Conservation (phyloP, 2,888 invertebrate genomes). For the Nymphalis c-album region DNA sequence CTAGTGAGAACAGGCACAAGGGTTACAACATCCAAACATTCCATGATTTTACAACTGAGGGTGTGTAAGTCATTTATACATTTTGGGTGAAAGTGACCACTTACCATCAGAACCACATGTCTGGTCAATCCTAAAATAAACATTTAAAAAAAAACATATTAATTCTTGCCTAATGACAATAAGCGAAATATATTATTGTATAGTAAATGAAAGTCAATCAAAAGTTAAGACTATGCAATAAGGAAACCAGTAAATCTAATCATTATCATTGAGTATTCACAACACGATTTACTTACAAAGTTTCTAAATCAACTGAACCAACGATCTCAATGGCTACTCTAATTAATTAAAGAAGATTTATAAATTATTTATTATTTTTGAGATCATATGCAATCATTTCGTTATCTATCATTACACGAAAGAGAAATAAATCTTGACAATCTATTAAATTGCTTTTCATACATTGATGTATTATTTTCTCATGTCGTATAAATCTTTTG, state of each 20-base stretch:
- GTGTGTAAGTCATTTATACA: too few species aligned
- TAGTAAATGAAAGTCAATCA: too few species aligned
- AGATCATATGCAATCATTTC: not conserved
- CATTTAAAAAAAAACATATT: too few species aligned
- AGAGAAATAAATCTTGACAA: not conserved
- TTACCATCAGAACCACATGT: too few species aligned
- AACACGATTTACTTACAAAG: constrained; percentile 36
- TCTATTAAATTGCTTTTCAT: constrained; percentile 4
- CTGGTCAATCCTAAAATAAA: too few species aligned
- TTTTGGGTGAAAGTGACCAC: too few species aligned
- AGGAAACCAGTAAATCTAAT: constrained; percentile 33
- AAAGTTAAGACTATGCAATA: constrained; percentile 7
- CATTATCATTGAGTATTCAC: constrained; percentile 65
- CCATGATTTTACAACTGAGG: too few species aligned
- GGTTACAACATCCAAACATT: too few species aligned
- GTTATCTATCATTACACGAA: not conserved
- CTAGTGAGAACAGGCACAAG: too few species aligned
- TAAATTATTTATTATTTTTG: too few species aligned
- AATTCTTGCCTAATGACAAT: too few species aligned
- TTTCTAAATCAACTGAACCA: constrained; percentile 39
- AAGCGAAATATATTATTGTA: too few species aligned
- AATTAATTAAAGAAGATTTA: not conserved
- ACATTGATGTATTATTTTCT: constrained; percentile 7
- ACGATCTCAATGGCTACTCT: constrained; percentile 24
- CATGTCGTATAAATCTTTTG: constrained; percentile 4